These are phyloP conservation scores for Squalus acanthias DNA, from an alignment of 2,797 vertebrate species.

Conservation along the genomic window DNA sequence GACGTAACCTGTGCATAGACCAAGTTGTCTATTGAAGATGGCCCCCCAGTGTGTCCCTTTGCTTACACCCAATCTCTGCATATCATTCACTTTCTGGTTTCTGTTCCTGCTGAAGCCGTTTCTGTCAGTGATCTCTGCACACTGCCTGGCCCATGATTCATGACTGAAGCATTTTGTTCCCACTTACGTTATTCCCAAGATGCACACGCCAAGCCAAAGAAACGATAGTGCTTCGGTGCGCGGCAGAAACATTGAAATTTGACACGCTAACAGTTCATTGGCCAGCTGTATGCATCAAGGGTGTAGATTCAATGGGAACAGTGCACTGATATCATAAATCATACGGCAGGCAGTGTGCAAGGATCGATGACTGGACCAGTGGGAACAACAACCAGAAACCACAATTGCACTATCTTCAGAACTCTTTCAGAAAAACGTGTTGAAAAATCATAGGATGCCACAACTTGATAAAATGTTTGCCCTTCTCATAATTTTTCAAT, in stretches of 20 bases:
- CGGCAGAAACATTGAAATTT: background rate
- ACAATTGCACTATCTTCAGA: background rate
- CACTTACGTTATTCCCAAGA: background rate
- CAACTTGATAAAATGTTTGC: background rate
- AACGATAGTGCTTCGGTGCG: background rate
- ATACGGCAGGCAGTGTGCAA: background rate
- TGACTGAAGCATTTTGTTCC: background rate
- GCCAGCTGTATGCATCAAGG: background rate
- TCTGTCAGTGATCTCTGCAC: background rate
- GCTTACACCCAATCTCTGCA: background rate
- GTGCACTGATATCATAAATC: background rate
- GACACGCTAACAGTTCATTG: background rate
- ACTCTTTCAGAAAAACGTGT: background rate
- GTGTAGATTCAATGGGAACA: background rate
- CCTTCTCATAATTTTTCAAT: background rate
- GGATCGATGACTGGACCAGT: background rate
- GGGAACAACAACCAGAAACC: background rate
- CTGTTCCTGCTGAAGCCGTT: background rate
- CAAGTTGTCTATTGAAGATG: background rate
- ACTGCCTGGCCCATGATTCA: background rate
- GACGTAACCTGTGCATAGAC: background rate
- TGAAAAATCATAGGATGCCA: background rate
- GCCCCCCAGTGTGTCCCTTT: background rate
- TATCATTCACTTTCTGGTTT: background rate
- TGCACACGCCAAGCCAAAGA: background rate